A percentile compares a stretch with the other conserved stretches of the same genome.
These are phyloP conservation scores for Anas platyrhynchos DNA, from an alignment of 2,113 vertebrate species.

Conservation along the genomic window DNA sequence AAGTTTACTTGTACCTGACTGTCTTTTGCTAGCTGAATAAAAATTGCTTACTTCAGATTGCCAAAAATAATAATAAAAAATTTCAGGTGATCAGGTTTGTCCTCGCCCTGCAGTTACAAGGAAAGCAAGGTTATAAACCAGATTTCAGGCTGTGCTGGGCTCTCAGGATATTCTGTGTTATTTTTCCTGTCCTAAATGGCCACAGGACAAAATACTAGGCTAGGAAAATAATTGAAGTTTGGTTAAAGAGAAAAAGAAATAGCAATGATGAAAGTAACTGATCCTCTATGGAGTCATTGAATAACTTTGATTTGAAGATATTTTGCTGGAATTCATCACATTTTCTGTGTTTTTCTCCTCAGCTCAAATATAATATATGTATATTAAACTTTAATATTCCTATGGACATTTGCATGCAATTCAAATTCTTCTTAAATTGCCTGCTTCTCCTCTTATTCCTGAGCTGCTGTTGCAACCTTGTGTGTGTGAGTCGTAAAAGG, in stretches of 20 bases:
- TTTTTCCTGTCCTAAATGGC: not conserved
- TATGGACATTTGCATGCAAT: not conserved
- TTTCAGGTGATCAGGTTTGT: constrained; percentile 3
- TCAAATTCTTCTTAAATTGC: not conserved
- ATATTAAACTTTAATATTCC: not conserved
- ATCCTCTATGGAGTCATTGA: not conserved
- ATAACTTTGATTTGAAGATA: not conserved
- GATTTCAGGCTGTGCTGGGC: not conserved
- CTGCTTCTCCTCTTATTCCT: not conserved
- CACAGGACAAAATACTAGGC: not conserved
- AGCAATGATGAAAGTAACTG: not conserved
- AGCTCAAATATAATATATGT: not conserved
- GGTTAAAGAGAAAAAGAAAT: not conserved
- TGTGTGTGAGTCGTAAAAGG: not conserved
- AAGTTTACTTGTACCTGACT: constrained; percentile 30
- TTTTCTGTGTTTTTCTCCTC: not conserved
- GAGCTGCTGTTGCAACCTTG: not conserved
- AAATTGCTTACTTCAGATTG: not conserved
- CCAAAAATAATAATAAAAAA: not conserved
- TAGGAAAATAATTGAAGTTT: not conserved
- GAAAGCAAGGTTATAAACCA: not conserved
- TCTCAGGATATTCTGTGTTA: not conserved
- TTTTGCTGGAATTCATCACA: not conserved
- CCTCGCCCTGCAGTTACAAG: not conserved
- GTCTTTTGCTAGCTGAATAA: not conserved